Evolutionary conservation across 2,888 invertebrate species (phyloP).

Genomic region (Ectropis crepuscularia): DNA sequence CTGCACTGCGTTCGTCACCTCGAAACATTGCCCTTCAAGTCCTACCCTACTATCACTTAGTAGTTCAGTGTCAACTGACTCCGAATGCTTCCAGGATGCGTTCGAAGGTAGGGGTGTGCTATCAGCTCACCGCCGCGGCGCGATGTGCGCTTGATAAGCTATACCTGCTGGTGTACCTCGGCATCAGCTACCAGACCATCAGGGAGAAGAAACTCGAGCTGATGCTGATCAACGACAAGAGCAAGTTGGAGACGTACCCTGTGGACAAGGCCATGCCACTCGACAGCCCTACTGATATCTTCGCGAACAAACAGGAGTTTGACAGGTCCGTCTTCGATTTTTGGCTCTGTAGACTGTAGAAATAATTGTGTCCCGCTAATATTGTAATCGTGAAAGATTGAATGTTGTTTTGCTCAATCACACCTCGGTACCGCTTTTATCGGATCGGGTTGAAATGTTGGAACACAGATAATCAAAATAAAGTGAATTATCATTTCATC

Average conservation of each 20-base stretch:
- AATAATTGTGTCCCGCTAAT: too few relatives aligned
- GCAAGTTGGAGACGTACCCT: conserved; percentile 67
- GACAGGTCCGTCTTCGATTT: conserved; percentile 55
- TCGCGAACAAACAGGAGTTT: conserved; percentile 66
- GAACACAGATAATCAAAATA: too few relatives aligned
- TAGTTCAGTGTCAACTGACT: too few relatives aligned
- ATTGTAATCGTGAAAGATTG: too few relatives aligned
- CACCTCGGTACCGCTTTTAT: too few relatives aligned
- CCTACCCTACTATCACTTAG: too few relatives aligned
- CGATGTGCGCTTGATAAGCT: conserved; percentile 63
- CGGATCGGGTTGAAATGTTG: too few relatives aligned
- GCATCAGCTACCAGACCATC: conserved; percentile 66
- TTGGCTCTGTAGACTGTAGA: background rate
- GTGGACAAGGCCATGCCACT: conserved; percentile 58
- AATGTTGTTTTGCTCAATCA: too few relatives aligned
- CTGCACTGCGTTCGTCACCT: too few relatives aligned
- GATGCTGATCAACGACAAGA: conserved; percentile 65
- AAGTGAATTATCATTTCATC: too few relatives aligned
- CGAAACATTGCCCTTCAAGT: too few relatives aligned
- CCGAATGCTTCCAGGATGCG: conserved; percentile 60
- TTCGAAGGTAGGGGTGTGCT: conserved; percentile 63
- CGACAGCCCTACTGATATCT: conserved; percentile 72
- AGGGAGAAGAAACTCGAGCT: conserved; percentile 71
- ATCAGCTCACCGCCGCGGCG: conserved; percentile 63
- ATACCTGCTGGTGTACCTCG: conserved; percentile 74